Evolutionary conservation across 2,797 vertebrate genomes (phyloP), one percentile per base, ranked within the genome.

Genomic region (Clamator glandarius): DNA sequence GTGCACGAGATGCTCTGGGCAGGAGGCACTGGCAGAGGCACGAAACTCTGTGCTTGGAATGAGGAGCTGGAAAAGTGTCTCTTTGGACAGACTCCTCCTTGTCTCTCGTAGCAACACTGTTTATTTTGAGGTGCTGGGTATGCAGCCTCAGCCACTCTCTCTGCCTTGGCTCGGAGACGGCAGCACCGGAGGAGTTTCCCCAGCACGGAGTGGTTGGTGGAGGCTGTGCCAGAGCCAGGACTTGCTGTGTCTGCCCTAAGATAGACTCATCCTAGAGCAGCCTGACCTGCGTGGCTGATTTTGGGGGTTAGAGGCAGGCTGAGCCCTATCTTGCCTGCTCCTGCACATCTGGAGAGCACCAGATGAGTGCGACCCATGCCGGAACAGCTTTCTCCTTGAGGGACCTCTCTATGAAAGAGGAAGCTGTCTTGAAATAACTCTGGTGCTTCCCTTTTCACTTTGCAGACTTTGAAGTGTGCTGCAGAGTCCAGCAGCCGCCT

Each of bases 361-460:
- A 1, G n/a, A 63, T 4, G 3, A 33, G 52, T 2, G 2, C 5
- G 14, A 20, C 24, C 51, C 3, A 0, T 3, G 0, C 2, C 2
- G 73, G 75, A 64, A 36, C 87, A 35, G 86, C 87, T 74, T 63
- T 72, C 93, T 93, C 89, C 76, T 79, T 48, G 28, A 25, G 63
- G 59, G 75, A 55, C 44, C 31, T 44, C 70, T 57, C 36, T 13
- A 2, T 50, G 29, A 35, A 63, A 77, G 92, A 95, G 96, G 96
- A 96, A 96, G 93, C 64, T 16, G 78, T 61, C 90, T 93, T 67
- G 86, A 95, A 96, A 94, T 93, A 95, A 70, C 92, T 79, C 64
- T 15, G 1, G 55, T 6, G n/a, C 91, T 94, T 96, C 95, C 94
- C 89, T 85, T 87, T 73, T 77, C 4, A 31, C 84, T 55, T 23